Evolutionary conservation across 2,888 invertebrate genomes (phyloP).

Genomic region (Parochlus steinenii): DNA sequence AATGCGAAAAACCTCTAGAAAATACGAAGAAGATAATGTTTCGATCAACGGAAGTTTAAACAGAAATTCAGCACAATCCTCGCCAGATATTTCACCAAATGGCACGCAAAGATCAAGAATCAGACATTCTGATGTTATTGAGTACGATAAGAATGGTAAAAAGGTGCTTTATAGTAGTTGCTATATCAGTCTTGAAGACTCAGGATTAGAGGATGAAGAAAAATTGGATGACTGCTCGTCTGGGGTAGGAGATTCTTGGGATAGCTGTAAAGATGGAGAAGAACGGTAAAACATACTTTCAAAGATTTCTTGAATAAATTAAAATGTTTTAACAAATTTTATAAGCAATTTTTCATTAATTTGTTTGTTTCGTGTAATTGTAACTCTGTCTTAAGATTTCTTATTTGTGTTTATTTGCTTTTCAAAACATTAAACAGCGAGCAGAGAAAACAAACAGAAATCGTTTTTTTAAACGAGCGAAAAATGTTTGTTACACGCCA

Average conservation of each 20-base stretch:
- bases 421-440: too few species aligned
- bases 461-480: background rate
- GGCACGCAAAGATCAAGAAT: constrained; percentile 29
- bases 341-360: too few species aligned
- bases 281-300: constrained; percentile 17
- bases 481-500: too few species aligned
- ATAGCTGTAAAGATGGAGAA: constrained; percentile 28
- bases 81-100: constrained; percentile 20
- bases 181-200: constrained; percentile 38
- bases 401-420: too few species aligned
- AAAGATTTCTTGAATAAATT: too few species aligned
- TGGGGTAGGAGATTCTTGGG: constrained; percentile 32
- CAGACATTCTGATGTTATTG: constrained; percentile 37
- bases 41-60: constrained; percentile 27
- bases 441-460: too few species aligned
- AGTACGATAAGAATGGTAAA: constrained; percentile 36
- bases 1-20: constrained; percentile 33
- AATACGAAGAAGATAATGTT: constrained; percentile 15
- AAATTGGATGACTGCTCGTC: constrained; percentile 28
- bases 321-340: too few species aligned
- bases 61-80: constrained; percentile 29
- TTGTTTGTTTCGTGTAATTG: too few species aligned
- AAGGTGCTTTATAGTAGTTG: constrained; percentile 38
- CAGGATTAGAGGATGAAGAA: constrained; percentile 30
- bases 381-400: too few species aligned